These are phyloP conservation scores for Digitonthophagus gazella DNA, from an alignment of 2,888 invertebrate genomes.

Conservation along the genomic window DNA sequence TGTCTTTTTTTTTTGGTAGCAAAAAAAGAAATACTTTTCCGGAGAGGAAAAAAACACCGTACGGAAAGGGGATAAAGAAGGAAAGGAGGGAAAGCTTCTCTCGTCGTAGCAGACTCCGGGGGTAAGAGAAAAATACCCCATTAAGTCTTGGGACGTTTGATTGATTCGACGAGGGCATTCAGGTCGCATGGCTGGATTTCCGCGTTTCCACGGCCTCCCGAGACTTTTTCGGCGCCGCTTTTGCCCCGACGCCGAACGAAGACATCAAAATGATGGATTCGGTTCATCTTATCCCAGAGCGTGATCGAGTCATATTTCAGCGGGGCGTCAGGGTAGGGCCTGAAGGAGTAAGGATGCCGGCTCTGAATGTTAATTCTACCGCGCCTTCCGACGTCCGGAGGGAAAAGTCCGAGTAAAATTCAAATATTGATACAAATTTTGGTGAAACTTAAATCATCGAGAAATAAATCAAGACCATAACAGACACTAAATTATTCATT, in stretches of 20 bases:
- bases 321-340: constrained; percentile 41
- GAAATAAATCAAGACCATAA: neutral
- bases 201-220: constrained; percentile 46
- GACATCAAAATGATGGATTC: constrained; percentile 56
- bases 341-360: constrained; percentile 48
- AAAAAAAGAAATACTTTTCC: too few species aligned
- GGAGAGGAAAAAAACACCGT: neutral
- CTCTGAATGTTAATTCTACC: constrained; percentile 53
- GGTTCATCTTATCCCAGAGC: constrained; percentile 55
- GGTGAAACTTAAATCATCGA: too few species aligned
- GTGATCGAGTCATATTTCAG: constrained; percentile 56
- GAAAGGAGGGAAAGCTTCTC: neutral
- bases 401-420: too few species aligned
- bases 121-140: constrained; percentile 34
- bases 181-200: constrained; percentile 49
- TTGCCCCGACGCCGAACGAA: constrained; percentile 51
- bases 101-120: neutral
- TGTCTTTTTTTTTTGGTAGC: too few species aligned
- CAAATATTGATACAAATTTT: too few species aligned
- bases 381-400: too few species aligned
- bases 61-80: neutral
- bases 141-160: constrained; percentile 49
- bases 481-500: neutral
- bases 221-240: constrained; percentile 41
- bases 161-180: constrained; percentile 46